These are phyloP conservation scores for Silvanus unidentatus DNA, from an alignment of 2,888 invertebrate species.

Conservation along the genomic window DNA sequence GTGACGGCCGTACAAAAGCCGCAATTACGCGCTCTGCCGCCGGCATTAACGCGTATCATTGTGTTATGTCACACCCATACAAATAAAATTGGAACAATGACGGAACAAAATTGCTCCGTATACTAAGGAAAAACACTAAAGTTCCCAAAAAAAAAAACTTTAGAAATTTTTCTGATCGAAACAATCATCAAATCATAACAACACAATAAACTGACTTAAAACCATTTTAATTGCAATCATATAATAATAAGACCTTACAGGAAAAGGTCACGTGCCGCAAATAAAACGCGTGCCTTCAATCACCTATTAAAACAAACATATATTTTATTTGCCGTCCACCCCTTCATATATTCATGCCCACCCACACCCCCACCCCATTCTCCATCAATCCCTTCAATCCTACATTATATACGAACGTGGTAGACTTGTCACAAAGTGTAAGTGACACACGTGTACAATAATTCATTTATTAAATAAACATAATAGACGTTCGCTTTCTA, in stretches of 20 bases:
- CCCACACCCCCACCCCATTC: constrained; percentile 10
- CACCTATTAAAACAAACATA: constrained; percentile 38
- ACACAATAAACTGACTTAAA: constrained; percentile 21
- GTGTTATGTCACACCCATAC: constrained; percentile 40
- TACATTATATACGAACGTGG: no score
- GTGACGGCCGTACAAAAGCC: constrained; percentile 46
- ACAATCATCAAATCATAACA: no score
- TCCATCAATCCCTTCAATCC: constrained; percentile 1
- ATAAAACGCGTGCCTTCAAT: constrained; percentile 29
- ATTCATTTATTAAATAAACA: no score
- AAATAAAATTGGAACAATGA: constrained; percentile 34
- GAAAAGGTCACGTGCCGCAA: constrained; percentile 27
- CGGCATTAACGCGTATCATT: constrained; percentile 36
- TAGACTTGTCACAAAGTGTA: no score
- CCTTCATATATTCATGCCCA: no score
- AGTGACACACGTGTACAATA: no score
- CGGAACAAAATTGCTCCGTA: constrained; percentile 21
- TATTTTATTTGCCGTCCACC: no score
- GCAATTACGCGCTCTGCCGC: constrained; percentile 47
- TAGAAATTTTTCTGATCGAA: background rate
- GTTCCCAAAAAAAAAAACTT: background rate
- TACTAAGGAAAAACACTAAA: background rate
- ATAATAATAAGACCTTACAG: constrained; percentile 21
- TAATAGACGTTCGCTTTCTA: no score
- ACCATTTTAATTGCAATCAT: constrained; percentile 32